A percentile compares a stretch with the other conserved stretches of the same genome.
phyloP scores from a whole-genome alignment of 2,797 vertebrate species.

The Coregonus sp. region DNA sequence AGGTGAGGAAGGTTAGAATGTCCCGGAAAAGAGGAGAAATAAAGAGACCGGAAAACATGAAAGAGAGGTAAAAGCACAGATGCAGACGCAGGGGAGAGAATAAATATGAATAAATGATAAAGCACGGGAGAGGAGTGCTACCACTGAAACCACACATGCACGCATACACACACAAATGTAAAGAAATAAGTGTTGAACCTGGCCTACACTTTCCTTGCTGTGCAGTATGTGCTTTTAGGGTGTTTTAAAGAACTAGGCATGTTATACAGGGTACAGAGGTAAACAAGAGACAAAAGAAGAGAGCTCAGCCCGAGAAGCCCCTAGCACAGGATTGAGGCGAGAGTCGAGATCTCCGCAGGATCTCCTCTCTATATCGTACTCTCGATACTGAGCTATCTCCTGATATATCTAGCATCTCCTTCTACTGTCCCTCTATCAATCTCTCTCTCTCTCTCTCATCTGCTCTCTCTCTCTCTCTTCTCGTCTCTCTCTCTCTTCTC shows the following conservation, averaged over 20 bases:
- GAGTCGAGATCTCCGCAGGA: too few relatives aligned
- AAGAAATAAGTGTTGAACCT: background rate
- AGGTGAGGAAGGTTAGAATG: slow-evolving; percentile 26
- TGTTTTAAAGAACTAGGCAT: background rate
- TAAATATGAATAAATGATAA: slow-evolving; percentile 62
- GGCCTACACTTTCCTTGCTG: background rate
- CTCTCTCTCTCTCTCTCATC: too few relatives aligned
- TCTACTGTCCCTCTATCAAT: too few relatives aligned
- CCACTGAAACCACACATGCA: slow-evolving; percentile 1
- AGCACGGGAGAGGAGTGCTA: slow-evolving; percentile 7
- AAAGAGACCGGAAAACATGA: slow-evolving; percentile 17
- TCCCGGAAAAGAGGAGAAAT: slow-evolving; percentile 14
- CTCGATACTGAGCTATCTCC: too few relatives aligned
- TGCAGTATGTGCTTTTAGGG: slow-evolving; percentile 12
- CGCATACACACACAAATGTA: background rate
- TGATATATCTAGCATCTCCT: too few relatives aligned
- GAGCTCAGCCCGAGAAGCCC: too few relatives aligned
- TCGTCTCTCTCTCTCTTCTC: too few relatives aligned
- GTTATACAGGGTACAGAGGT: too few relatives aligned
- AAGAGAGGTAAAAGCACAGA: slow-evolving; percentile 43
- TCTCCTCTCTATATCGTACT: too few relatives aligned
- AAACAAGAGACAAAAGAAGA: too few relatives aligned
- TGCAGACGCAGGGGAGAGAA: slow-evolving; percentile 30
- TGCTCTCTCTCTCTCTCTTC: too few relatives aligned
- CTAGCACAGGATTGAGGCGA: too few relatives aligned